Evolutionary conservation across 2,888 invertebrate genomes (phyloP).

Genomic region (Meganola albula): DNA sequence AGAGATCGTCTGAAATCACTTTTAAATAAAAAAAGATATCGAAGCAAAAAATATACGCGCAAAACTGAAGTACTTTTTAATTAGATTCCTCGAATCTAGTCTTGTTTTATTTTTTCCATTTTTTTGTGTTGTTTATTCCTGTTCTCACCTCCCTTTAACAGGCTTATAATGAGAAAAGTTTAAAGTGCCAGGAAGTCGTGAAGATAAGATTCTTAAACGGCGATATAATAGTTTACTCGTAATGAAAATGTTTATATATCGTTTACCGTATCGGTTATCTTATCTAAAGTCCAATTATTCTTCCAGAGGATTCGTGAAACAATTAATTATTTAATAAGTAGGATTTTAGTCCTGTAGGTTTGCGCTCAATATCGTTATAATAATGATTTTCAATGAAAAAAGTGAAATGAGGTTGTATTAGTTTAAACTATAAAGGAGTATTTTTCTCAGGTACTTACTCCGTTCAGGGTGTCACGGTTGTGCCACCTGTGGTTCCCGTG

Average conservation of each 20-base stretch:
- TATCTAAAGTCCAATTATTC: too few relatives aligned
- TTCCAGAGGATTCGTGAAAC: too few relatives aligned
- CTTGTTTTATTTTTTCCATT: constrained; percentile 36
- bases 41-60: constrained; percentile 30
- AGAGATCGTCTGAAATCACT: constrained; percentile 8
- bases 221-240: constrained; percentile 29
- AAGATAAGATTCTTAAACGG: constrained; percentile 31
- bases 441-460: too few relatives aligned
- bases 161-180: constrained; percentile 58
- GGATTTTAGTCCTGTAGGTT: too few relatives aligned
- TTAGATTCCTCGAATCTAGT: constrained; percentile 53
- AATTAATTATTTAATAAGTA: too few relatives aligned
- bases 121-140: constrained; percentile 37
- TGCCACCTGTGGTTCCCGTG: too few relatives aligned
- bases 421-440: too few relatives aligned
- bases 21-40: constrained; percentile 25
- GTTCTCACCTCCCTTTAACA: constrained; percentile 44
- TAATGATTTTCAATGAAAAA: too few relatives aligned
- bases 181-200: constrained; percentile 23
- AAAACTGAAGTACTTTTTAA: constrained; percentile 46
- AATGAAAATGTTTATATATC: constrained; percentile 21
- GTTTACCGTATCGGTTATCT: constrained; percentile 19
- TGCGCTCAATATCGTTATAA: too few relatives aligned
- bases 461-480: too few relatives aligned
- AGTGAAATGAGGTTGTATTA: too few relatives aligned